These are phyloP conservation scores for Scaptomyza hsui DNA, from an alignment of 1,140 invertebrate genomes.

Conservation along the genomic window DNA sequence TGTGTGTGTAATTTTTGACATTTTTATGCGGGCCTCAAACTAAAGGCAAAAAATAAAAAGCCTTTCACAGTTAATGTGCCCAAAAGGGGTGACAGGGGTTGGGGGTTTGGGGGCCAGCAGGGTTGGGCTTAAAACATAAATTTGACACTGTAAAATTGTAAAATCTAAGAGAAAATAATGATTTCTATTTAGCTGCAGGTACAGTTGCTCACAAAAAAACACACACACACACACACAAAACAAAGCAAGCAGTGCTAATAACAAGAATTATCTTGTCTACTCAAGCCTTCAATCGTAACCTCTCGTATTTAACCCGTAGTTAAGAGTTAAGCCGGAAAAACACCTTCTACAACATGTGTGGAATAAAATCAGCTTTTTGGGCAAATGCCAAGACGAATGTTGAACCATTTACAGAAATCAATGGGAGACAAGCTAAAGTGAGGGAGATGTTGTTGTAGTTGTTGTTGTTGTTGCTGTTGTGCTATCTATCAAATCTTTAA, in stretches of 20 bases:
- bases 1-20: conserved; percentile 80
- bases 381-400: conserved; percentile 19
- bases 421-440: not conserved
- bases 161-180: conserved; percentile 81
- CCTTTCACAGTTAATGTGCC: conserved; percentile 50
- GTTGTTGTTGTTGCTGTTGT: not conserved
- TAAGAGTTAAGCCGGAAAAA: too few species aligned
- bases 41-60: conserved; percentile 41
- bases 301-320: not conserved
- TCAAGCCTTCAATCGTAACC: not conserved
- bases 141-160: conserved; percentile 69
- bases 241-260: conserved; percentile 50
- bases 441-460: not conserved
- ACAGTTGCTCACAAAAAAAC: conserved; percentile 65
- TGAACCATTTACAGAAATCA: conserved; percentile 16
- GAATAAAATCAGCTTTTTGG: too few species aligned
- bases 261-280: conserved; percentile 7
- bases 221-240: too few species aligned
- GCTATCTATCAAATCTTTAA: conserved; percentile 71
- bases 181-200: conserved; percentile 51
- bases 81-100: conserved; percentile 29
- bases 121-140: conserved; percentile 50
- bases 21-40: conserved; percentile 79
- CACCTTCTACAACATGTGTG: too few species aligned
- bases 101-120: not conserved